These are phyloP conservation scores for Tokudaia tokunoshimensis DNA, from an alignment of 2,797 vertebrate genomes.

Conservation along the genomic window DNA sequence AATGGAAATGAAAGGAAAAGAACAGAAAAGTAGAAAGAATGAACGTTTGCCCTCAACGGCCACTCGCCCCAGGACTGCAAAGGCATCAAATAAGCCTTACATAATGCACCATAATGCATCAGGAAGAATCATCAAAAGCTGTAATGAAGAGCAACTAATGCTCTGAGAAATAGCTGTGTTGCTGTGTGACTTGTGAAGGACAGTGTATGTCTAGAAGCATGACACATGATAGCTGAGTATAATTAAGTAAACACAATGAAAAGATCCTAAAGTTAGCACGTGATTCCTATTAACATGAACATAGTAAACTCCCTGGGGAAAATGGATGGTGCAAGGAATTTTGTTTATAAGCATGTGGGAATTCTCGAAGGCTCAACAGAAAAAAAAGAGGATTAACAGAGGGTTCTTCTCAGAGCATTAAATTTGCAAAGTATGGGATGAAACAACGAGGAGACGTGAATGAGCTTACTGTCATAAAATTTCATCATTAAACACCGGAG, in stretches of 20 bases:
- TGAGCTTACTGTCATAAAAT: conserved; percentile 30
- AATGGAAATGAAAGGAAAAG: background rate
- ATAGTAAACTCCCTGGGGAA: background rate
- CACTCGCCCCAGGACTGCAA: background rate
- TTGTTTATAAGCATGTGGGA: background rate
- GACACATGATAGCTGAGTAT: background rate
- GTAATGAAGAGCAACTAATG: background rate
- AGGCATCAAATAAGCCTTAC: background rate
- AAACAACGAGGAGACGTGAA: conserved; percentile 1
- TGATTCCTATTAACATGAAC: background rate
- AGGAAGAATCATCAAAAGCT: background rate
- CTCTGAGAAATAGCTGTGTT: background rate
- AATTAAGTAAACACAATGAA: background rate
- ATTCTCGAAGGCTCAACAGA: conserved; percentile 2
- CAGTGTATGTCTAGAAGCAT: background rate
- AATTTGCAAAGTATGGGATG: background rate
- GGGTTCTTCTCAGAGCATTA: background rate
- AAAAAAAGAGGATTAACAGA: background rate
- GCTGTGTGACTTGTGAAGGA: background rate
- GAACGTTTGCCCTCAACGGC: background rate
- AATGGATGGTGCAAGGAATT: background rate
- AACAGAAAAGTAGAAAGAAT: background rate
- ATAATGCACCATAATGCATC: background rate
- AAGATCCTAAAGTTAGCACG: background rate
- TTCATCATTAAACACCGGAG: background rate